Conservation (phyloP, 92 coral and sea anemone species). For the Zoanthus sociatus region DNA sequence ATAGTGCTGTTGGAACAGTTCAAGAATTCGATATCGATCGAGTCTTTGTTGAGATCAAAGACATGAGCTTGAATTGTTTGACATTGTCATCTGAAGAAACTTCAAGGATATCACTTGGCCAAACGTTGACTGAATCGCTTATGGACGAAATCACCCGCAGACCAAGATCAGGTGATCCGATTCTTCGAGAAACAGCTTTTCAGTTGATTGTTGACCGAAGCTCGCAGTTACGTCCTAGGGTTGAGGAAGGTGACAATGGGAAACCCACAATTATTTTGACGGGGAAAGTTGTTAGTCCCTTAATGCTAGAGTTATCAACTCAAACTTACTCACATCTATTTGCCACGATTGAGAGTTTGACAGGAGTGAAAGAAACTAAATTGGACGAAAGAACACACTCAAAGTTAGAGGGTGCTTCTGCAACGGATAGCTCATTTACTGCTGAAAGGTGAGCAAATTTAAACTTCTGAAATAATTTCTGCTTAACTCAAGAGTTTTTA, state of each 20-base stretch:
- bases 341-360: conserved; percentile 84
- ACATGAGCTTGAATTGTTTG: conserved; percentile 89
- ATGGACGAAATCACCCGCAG: conserved; percentile 65
- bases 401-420: conserved; percentile 1
- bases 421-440: conserved; percentile 22
- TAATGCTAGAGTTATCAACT: conserved; percentile 89
- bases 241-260: conserved; percentile 44
- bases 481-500: neutral
- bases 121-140: conserved; percentile 62
- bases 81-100: conserved; percentile 53
- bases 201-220: conserved; percentile 88
- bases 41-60: conserved; percentile 86
- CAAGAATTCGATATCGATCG: conserved; percentile 84
- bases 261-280: conserved; percentile 84
- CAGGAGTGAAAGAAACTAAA: conserved; percentile 73
- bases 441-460: conserved; percentile 6
- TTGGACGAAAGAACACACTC: conserved; percentile 22
- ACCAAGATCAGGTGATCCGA: conserved; percentile 76
- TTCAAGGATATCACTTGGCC: conserved; percentile 51
- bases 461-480: neutral
- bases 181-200: conserved; percentile 89
- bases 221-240: conserved; percentile 65
- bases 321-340: conserved; percentile 85
- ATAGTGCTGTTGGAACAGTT: conserved; percentile 42
- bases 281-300: conserved; percentile 86